A percentile compares a stretch with the other conserved stretches of the same genome.
Conservation (phyloP, 92 coral and sea anemone genomes). For the Epizoanthus scotinus region DNA sequence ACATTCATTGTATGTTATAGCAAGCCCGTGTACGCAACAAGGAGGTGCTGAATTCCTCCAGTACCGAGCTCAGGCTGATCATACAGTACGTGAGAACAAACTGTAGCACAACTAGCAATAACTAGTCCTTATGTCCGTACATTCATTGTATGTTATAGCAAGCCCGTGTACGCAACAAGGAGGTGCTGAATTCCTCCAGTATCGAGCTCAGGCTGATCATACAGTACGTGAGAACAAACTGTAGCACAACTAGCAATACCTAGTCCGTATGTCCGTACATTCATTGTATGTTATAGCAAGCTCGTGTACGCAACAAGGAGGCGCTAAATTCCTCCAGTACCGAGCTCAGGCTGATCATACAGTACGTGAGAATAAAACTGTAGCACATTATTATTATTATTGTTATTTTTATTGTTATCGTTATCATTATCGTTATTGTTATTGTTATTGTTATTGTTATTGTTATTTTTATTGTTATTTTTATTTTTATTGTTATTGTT, state of each 20-base stretch:
- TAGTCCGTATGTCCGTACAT: not conserved
- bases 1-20: not conserved
- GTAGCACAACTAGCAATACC: not conserved
- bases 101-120: not conserved
- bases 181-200: constrained; percentile 78
- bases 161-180: constrained; percentile 50
- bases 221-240: constrained; percentile 51
- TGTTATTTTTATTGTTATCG: no score
- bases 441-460: no score
- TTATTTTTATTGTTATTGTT: no score
- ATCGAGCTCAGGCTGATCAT: constrained; percentile 91
- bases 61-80: constrained; percentile 90
- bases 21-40: constrained; percentile 41
- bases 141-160: not conserved
- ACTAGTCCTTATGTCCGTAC: not conserved
- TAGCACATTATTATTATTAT: no score
- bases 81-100: constrained; percentile 64
- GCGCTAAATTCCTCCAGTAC: constrained; percentile 81
- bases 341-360: constrained; percentile 89
- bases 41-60: constrained; percentile 75
- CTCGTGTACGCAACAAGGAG: constrained; percentile 57
- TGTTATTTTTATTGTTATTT: no score
- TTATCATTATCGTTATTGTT: no score
- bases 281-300: not conserved
- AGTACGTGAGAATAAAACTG: constrained; percentile 43